A percentile compares a stretch with the other conserved stretches of the same genome.
Evolutionary conservation across 2,888 invertebrate species (phyloP).

Genomic region (Hoplodrina ambigua): DNA sequence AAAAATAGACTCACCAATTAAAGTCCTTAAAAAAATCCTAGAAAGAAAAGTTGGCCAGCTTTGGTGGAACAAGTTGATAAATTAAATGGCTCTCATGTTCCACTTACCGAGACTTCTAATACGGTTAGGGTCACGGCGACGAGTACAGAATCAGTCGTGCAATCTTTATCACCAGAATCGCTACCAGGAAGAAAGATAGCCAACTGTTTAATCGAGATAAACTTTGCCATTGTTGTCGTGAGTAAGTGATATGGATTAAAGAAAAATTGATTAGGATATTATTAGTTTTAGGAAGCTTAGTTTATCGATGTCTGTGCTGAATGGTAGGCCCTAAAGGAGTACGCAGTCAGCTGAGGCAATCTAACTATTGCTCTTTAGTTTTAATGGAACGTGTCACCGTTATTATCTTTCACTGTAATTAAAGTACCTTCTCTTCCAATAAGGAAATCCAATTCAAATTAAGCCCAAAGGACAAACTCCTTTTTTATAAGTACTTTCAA

Average conservation of each 20-base stretch:
- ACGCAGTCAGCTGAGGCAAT: not conserved
- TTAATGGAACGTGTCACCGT: not conserved
- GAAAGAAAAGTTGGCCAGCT: slow-evolving; percentile 49
- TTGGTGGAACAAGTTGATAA: slow-evolving; percentile 57
- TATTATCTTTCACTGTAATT: not conserved
- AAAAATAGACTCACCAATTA: slow-evolving; percentile 33
- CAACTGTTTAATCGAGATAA: slow-evolving; percentile 77
- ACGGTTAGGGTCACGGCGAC: slow-evolving; percentile 67
- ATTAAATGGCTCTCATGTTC: slow-evolving; percentile 69
- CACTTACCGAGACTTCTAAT: slow-evolving; percentile 65
- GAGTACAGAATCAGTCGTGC: slow-evolving; percentile 77
- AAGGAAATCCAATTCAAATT: slow-evolving; percentile 34
- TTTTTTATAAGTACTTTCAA: slow-evolving; percentile 19
- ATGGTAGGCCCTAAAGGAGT: not conserved
- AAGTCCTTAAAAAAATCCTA: slow-evolving; percentile 24
- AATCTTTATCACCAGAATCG: slow-evolving; percentile 76
- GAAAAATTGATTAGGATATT: slow-evolving; percentile 37
- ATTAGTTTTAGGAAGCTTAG: not conserved
- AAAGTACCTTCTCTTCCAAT: not conserved
- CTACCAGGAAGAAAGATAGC: slow-evolving; percentile 72
- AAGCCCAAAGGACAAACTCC: slow-evolving; percentile 18
- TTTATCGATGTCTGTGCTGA: not conserved
- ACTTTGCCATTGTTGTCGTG: slow-evolving; percentile 74
- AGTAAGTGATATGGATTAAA: slow-evolving; percentile 51
- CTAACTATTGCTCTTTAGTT: not conserved